Conservation (phyloP, 2,888 invertebrate genomes). For the Pyrocoelia pectoralis region DNA sequence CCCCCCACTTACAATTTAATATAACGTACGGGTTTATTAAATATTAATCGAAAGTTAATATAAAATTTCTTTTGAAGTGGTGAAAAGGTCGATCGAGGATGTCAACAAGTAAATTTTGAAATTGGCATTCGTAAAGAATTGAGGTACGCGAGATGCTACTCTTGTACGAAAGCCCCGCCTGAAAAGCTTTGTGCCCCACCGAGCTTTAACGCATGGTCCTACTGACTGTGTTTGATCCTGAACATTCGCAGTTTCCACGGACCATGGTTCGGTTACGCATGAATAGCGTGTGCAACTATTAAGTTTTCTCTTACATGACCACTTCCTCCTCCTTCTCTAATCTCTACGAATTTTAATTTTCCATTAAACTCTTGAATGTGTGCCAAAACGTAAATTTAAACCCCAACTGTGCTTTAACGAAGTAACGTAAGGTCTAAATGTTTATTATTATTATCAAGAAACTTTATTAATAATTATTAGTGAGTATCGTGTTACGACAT, state of each 20-base stretch:
- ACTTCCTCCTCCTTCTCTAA: neutral
- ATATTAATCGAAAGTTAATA: too few species aligned
- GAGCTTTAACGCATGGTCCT: slow-evolving; percentile 36
- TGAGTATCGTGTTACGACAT: too few species aligned
- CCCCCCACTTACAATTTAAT: too few species aligned
- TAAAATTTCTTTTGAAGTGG: too few species aligned
- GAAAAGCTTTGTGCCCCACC: slow-evolving; percentile 28
- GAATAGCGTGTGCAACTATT: slow-evolving; percentile 10
- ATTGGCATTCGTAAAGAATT: slow-evolving; percentile 16
- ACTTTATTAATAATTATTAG: too few species aligned
- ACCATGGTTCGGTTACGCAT: slow-evolving; percentile 32
- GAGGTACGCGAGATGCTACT: slow-evolving; percentile 15
- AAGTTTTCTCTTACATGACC: slow-evolving; percentile 18
- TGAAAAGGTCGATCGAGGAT: too few species aligned
- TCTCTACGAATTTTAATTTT: too few species aligned
- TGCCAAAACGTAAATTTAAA: slow-evolving; percentile 12
- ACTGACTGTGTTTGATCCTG: slow-evolving; percentile 31
- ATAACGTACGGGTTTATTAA: too few species aligned
- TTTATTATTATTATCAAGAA: too few species aligned
- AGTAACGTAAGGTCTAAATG: slow-evolving; percentile 21
- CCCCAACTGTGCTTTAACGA: slow-evolving; percentile 7
- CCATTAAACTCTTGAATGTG: neutral
- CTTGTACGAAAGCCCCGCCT: slow-evolving; percentile 26
- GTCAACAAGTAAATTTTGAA: slow-evolving; percentile 2
- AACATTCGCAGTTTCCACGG: slow-evolving; percentile 29